Conservation (phyloP, 1,140 invertebrate species). For the Drusus annulatus region DNA sequence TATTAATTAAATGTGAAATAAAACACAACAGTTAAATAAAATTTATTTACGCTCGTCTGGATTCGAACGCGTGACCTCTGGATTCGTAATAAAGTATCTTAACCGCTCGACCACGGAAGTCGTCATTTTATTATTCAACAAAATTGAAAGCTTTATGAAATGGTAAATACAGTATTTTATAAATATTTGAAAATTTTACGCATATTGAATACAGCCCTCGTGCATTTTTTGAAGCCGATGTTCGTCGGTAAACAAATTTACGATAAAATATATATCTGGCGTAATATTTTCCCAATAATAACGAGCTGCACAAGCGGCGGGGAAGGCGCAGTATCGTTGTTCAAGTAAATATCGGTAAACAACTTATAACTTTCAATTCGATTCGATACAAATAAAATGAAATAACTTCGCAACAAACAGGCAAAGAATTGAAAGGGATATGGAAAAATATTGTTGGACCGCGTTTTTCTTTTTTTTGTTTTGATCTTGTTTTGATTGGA, state of each 20-base stretch:
- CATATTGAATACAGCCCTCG: background rate
- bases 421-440: constrained; percentile 8
- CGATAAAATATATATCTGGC: too few species aligned
- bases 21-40: too few species aligned
- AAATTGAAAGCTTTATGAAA: too few species aligned
- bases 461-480: background rate
- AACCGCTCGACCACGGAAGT: too few species aligned
- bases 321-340: constrained; percentile 4
- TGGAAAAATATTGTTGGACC: background rate
- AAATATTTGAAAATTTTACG: too few species aligned
- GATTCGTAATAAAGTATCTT: too few species aligned
- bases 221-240: background rate
- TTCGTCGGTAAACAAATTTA: background rate
- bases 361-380: constrained; percentile 33
- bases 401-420: constrained; percentile 23
- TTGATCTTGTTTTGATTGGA: background rate
- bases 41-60: too few species aligned
- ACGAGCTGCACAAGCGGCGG: constrained; percentile 1
- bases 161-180: too few species aligned
- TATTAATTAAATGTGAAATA: too few species aligned
- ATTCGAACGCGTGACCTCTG: too few species aligned
- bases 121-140: too few species aligned
- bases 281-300: constrained; percentile 26
- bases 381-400: constrained; percentile 1
- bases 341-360: constrained; percentile 33